A percentile compares a stretch with the other conserved stretches of the same genome.
These are phyloP conservation scores for Andrena chrysosceles DNA, from an alignment of 2,888 invertebrate species.

Conservation along the genomic window DNA sequence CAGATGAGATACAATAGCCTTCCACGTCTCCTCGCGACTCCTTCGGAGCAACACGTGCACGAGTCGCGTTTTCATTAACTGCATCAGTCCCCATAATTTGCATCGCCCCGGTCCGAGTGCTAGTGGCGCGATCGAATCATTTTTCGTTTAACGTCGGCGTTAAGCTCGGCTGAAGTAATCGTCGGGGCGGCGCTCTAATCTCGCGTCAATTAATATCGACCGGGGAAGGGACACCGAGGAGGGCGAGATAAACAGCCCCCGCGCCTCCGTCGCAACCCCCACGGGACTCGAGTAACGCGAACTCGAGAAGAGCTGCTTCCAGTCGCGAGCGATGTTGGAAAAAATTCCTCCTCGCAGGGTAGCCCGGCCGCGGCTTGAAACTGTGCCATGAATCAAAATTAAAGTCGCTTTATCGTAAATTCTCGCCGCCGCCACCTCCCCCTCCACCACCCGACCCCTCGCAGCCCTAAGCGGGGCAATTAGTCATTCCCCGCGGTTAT, in stretches of 20 bases:
- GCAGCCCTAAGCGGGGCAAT: slow-evolving; percentile 76
- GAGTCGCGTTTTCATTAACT: slow-evolving; percentile 21
- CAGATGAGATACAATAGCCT: too few relatives aligned
- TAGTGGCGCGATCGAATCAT: slow-evolving; percentile 46
- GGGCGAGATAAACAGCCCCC: slow-evolving; percentile 49
- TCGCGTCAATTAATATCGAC: slow-evolving; percentile 60
- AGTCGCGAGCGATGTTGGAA: slow-evolving; percentile 36
- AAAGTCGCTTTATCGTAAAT: slow-evolving; percentile 79
- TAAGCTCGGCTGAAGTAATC: slow-evolving; percentile 45
- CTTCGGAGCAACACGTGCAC: not conserved
- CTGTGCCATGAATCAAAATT: slow-evolving; percentile 80
- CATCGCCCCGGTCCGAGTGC: slow-evolving; percentile 29
- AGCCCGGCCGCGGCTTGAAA: slow-evolving; percentile 51
- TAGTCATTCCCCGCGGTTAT: slow-evolving; percentile 75
- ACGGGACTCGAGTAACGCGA: slow-evolving; percentile 18
- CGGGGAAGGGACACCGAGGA: slow-evolving; percentile 36
- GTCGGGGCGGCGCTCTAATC: slow-evolving; percentile 40
- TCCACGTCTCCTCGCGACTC: too few relatives aligned
- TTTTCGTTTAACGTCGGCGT: slow-evolving; percentile 46
- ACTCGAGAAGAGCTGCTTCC: slow-evolving; percentile 15
- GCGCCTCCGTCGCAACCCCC: slow-evolving; percentile 13
- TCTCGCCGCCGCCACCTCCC: slow-evolving; percentile 48
- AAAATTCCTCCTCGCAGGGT: slow-evolving; percentile 31
- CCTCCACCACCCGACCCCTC: slow-evolving; percentile 45
- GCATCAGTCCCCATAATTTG: slow-evolving; percentile 8